These are phyloP conservation scores for Eristalinus sepulchralis DNA, from an alignment of 2,888 invertebrate species.

Conservation along the genomic window DNA sequence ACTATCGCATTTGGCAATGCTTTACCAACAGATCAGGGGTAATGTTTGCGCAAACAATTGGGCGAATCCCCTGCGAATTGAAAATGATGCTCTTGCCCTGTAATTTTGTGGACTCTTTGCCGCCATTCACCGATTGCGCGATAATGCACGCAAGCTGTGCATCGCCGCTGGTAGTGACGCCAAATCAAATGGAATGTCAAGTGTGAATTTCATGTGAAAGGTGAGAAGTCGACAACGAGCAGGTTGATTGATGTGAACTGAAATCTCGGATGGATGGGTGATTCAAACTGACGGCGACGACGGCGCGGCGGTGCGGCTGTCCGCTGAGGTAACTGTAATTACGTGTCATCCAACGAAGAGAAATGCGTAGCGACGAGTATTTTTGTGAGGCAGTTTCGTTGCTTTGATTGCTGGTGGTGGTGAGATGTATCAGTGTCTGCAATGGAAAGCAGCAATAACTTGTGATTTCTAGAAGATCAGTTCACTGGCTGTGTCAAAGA, in stretches of 20 bases:
- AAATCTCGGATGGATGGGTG: conserved; percentile 8
- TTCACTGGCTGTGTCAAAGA: not conserved
- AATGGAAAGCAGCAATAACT: not conserved
- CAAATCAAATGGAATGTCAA: conserved; percentile 54
- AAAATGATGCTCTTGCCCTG: conserved; percentile 30
- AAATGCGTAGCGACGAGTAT: not conserved
- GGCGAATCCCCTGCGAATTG: conserved; percentile 9
- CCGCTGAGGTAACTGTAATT: conserved; percentile 22
- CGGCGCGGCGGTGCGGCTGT: too few relatives aligned
- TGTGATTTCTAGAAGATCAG: not conserved
- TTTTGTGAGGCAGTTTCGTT: not conserved
- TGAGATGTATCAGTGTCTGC: not conserved
- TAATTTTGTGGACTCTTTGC: conserved; percentile 43
- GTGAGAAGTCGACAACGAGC: conserved; percentile 57
- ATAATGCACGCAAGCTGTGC: conserved; percentile 29
- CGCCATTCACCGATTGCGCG: conserved; percentile 28
- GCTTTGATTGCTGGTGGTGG: not conserved
- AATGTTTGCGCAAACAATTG: conserved; percentile 38
- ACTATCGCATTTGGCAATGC: conserved; percentile 12
- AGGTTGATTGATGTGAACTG: conserved; percentile 20
- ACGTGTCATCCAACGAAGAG: not conserved
- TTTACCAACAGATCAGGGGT: conserved; percentile 20
- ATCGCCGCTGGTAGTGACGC: conserved; percentile 10
- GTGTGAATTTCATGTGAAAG: conserved; percentile 52
- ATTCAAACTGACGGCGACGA: conserved; percentile 26